These are phyloP conservation scores for Rhinichthys klamathensis DNA, from an alignment of 2,113 vertebrate genomes.

Conservation along the genomic window DNA sequence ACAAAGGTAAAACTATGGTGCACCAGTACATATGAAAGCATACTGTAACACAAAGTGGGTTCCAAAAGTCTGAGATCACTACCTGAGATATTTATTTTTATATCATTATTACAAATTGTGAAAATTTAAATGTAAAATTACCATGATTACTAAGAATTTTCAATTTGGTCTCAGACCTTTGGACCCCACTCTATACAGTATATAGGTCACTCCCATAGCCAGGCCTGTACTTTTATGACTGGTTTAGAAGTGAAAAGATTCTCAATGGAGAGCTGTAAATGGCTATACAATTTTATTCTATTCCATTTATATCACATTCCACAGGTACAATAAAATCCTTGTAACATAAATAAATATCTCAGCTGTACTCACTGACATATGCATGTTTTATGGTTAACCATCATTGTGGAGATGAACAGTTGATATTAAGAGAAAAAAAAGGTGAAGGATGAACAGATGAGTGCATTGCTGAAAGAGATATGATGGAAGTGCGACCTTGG, in stretches of 20 bases:
- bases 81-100: neutral
- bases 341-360: neutral
- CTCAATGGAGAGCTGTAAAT: neutral
- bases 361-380: neutral
- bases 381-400: conserved; percentile 17
- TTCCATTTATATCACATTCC: neutral
- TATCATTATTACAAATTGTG: no score
- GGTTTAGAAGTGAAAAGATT: neutral
- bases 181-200: neutral
- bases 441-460: neutral
- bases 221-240: neutral
- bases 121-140: no score
- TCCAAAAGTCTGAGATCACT: neutral
- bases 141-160: neutral
- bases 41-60: neutral
- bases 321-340: neutral
- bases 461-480: conserved; percentile 4
- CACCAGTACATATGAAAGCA: conserved; percentile 35
- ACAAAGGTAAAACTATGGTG: conserved; percentile 82
- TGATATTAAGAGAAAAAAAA: neutral
- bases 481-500: conserved; percentile 18
- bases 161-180: neutral
- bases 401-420: neutral
- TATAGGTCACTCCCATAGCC: neutral
- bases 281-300: neutral